Evolutionary conservation across 2,797 vertebrate species (phyloP), one percentile per base, ranked within the genome.

Genomic region (Dallia pectoralis): DNA sequence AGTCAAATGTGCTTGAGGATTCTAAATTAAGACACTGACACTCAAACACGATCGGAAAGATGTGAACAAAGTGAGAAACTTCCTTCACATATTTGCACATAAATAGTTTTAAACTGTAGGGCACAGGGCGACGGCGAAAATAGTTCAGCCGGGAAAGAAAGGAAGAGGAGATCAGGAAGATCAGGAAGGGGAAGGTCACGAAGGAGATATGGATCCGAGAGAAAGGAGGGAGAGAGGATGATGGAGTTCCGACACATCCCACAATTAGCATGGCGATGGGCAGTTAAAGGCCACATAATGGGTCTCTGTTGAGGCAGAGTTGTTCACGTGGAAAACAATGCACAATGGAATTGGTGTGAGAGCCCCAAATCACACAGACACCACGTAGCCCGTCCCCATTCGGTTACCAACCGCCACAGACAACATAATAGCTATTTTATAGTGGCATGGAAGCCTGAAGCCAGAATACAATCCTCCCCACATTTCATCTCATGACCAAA

Each of bases 181-280:
- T 80, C 71, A 68, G 64, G 49, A 67, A 76, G 47, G 67, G 74
- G 79, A 70, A 19, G 51, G 51, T 53, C n/a, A 53, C 19, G 74
- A 72, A 53, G 22, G 53, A 59, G 53, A 59, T 11, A 14, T 59
- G 53, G 11, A 44, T 44, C 8, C 9, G 40, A 44, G 40, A 59
- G 53, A 59, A 59, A 25, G 53, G 49, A 67, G 74, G 59, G 69
- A 72, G 27, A 3, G 70, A 53, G 73, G 71, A 70, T 63, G 72
- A 79, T 83, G 76, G 84, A 75, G n/a, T 71, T 74, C 32, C 27
- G 59, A 80, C 81, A 77, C 76, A 84, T 85, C 82, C 83, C 72
- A 77, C 91, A 91, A 92, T 91, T 91, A 91, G 88, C 88, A 91
- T 87, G 85, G 85, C 89, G 86, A 87, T 56, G 84, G 84, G 80